These are phyloP conservation scores for Anas platyrhynchos DNA, from an alignment of 2,113 vertebrate species.

Conservation along the genomic window DNA sequence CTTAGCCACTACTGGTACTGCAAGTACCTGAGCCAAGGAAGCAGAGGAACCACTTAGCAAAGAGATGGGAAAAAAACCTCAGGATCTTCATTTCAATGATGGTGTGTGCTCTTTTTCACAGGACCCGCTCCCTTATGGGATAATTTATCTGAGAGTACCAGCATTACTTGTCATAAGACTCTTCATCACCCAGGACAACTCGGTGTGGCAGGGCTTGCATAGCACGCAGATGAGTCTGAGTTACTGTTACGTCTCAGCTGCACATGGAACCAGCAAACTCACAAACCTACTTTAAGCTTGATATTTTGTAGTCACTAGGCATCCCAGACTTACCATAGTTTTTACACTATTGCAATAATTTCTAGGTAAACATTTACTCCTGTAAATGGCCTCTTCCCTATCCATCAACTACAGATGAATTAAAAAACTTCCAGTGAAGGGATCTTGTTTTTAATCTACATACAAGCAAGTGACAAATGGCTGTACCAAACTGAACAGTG, in stretches of 20 bases:
- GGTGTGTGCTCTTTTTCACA: background rate
- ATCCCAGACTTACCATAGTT: background rate
- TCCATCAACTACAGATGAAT: background rate
- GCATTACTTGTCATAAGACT: background rate
- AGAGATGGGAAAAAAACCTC: background rate
- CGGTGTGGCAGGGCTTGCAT: background rate
- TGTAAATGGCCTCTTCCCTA: background rate
- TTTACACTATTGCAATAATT: rapidly evolving
- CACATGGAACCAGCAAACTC: background rate
- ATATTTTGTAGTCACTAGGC: background rate
- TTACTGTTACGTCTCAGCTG: background rate
- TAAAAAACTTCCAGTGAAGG: background rate
- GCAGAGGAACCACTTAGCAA: rapidly evolving
- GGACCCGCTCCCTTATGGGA: background rate
- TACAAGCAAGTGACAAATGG: background rate
- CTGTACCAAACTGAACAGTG: background rate
- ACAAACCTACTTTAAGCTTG: background rate
- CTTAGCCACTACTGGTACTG: background rate
- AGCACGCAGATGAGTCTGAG: rapidly evolving
- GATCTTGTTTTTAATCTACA: background rate
- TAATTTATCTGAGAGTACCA: background rate
- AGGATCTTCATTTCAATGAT: rapidly evolving
- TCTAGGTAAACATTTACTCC: background rate
- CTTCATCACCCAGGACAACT: background rate
- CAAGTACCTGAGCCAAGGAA: background rate